Conservation (phyloP, 2,888 invertebrate genomes). For the Aporophyla nigra region DNA sequence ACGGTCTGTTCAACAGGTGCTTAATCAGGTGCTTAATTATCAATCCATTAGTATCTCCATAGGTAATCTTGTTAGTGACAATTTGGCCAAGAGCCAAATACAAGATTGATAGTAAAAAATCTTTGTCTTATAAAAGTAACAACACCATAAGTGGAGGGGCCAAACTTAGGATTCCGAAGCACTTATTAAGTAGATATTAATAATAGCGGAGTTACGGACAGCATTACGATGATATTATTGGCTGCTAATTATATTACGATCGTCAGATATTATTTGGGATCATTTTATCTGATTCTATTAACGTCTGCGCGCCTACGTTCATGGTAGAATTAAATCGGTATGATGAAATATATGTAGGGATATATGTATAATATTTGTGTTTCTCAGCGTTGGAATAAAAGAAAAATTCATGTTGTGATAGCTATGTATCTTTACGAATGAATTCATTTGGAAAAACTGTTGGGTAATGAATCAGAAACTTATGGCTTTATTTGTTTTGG, state of each 20-base stretch:
- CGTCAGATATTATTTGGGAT: slow-evolving; percentile 43
- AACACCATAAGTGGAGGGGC: not conserved
- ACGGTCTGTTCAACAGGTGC: too few relatives aligned
- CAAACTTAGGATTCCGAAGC: not conserved
- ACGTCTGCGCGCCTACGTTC: slow-evolving; percentile 20
- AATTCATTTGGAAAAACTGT: slow-evolving; percentile 36
- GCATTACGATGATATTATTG: slow-evolving; percentile 41
- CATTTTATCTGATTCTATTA: slow-evolving; percentile 53
- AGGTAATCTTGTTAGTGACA: not conserved
- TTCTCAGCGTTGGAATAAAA: slow-evolving; percentile 7
- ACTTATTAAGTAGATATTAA: slow-evolving; percentile 17
- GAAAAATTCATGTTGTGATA: slow-evolving; percentile 8
- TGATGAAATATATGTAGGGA: slow-evolving; percentile 15
- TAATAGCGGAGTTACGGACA: slow-evolving; percentile 21
- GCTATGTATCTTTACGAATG: slow-evolving; percentile 39
- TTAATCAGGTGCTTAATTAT: not conserved
- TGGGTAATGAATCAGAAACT: slow-evolving; percentile 31
- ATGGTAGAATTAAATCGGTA: slow-evolving; percentile 35
- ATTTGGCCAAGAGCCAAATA: slow-evolving; percentile 12
- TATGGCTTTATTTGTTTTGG: slow-evolving; percentile 18
- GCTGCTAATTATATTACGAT: slow-evolving; percentile 45
- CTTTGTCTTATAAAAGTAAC: not conserved
- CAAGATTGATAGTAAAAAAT: not conserved
- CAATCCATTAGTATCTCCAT: not conserved
- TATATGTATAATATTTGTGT: slow-evolving; percentile 18